Conservation (phyloP, 2,113 vertebrate species). For the Ranitomeya variabilis region DNA sequence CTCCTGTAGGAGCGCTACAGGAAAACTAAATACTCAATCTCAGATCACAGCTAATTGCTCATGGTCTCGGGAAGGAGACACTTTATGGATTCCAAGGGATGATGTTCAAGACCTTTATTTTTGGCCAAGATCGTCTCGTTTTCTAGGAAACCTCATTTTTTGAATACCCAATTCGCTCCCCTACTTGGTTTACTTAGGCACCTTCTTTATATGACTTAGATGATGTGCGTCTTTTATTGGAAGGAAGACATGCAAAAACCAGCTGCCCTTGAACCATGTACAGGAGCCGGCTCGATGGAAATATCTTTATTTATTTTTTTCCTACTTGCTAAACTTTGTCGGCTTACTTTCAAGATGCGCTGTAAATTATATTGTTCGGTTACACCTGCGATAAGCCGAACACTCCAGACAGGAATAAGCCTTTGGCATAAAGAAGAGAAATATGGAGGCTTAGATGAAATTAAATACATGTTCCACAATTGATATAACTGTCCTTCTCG, state of each 20-base stretch:
- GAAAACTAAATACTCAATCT: too few species aligned
- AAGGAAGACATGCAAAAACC: neutral
- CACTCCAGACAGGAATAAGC: conserved; percentile 7
- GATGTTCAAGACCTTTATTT: too few species aligned
- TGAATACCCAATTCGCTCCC: neutral
- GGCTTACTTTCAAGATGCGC: neutral
- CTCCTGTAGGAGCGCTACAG: too few species aligned
- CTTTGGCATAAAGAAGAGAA: conserved; percentile 31
- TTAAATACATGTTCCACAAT: neutral
- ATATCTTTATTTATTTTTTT: neutral
- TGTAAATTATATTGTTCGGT: conserved; percentile 39
- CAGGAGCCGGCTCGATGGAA: neutral
- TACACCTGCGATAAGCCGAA: conserved; percentile 6
- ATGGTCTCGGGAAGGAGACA: too few species aligned
- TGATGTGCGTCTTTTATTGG: neutral
- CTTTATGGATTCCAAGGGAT: too few species aligned
- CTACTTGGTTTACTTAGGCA: accelerated
- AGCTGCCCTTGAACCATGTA: accelerated
- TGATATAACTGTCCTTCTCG: neutral
- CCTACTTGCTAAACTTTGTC: neutral
- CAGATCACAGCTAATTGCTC: too few species aligned
- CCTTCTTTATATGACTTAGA: neutral
- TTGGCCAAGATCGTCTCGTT: too few species aligned
- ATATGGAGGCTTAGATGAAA: conserved; percentile 9
- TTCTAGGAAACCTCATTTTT: neutral